Base-by-base conservation (phyloP, 2,888 invertebrate species). In the Petrolisthes manimaculis region DNA sequence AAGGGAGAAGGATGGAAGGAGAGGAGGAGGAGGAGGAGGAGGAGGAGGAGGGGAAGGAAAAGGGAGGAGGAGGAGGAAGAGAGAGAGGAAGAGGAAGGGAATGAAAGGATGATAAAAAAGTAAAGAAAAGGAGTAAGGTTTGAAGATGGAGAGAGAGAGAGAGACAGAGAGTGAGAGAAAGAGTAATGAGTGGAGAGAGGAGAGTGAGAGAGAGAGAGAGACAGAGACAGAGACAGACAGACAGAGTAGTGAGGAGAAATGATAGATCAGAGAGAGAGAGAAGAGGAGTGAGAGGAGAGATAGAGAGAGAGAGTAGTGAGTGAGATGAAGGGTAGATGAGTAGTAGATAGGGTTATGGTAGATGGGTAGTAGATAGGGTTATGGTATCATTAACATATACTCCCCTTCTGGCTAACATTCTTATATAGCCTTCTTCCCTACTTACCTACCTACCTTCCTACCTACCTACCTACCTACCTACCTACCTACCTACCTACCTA, bases 241-340 rank as follows among this genome's bases (percentile, higher is more conserved):
- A n/a, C 18, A 21, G 74, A n/a, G n/a, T 14, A 21, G 8, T 14
- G 21, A n/a, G 5, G n/a, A n/a, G 21, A 74, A n/a, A 74, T 5
- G n/a, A n/a, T 5, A n/a, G n/a, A n/a, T 14, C 12, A 74, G 21
- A 21, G 5, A 5, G n/a, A 5, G 74, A 74, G n/a, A 74, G 74
- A n/a, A 74, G 21, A n/a, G 74, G n/a, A 74, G n/a, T 14, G n/a
- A 74, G 8, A 74, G 74, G 74, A 74, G 74, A 74, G 74, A 74
- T 14, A n/a, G 21, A 74, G n/a, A n/a, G 74, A 21, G n/a, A n/a
- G 74, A 74, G n/a, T 5, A 74, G 74, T n/a, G 5, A 74, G 6
- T 5, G 74, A 74, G 74, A n/a, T 14, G 74, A 74, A n/a, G n/a
- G 37, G 77, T 12, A 77, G 21, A 14, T 4, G 37, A 24, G 37